phyloP scores from a whole-genome alignment of 1,140 invertebrate species.

The Harlomillsia oculata region DNA sequence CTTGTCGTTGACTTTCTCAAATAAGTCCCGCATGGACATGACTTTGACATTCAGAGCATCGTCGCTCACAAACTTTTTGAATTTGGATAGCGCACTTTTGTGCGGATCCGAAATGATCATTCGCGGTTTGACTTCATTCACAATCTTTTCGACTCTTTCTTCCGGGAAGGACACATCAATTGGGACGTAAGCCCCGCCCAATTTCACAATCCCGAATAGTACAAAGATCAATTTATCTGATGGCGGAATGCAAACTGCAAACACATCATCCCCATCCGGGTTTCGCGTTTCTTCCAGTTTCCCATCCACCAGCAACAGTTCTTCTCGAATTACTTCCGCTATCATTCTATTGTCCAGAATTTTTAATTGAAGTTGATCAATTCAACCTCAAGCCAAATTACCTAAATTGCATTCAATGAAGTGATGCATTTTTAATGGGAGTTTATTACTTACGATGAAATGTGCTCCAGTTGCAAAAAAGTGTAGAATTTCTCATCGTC shows the following conservation, averaged over 20 bases:
- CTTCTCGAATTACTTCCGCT: too few relatives aligned
- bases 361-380: too few relatives aligned
- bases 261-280: conserved; percentile 18
- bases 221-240: conserved; percentile 57
- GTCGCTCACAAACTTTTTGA: conserved; percentile 9
- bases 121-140: conserved; percentile 40
- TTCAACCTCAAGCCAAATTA: too few relatives aligned
- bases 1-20: not conserved
- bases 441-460: too few relatives aligned
- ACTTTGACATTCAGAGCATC: not conserved
- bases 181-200: conserved; percentile 70
- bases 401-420: not conserved
- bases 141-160: conserved; percentile 62
- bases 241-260: conserved; percentile 66
- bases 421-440: conserved; percentile 7
- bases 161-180: conserved; percentile 65
- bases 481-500: conserved; percentile 1
- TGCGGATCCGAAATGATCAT: conserved; percentile 34
- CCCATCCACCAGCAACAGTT: too few relatives aligned
- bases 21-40: not conserved
- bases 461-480: conserved; percentile 14
- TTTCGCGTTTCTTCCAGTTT: not conserved
- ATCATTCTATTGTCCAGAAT: too few relatives aligned
- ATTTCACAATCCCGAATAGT: conserved; percentile 65
- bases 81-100: conserved; percentile 11